Conservation (phyloP, 2,797 vertebrate species). For the Syngnathus rostellatus region DNA sequence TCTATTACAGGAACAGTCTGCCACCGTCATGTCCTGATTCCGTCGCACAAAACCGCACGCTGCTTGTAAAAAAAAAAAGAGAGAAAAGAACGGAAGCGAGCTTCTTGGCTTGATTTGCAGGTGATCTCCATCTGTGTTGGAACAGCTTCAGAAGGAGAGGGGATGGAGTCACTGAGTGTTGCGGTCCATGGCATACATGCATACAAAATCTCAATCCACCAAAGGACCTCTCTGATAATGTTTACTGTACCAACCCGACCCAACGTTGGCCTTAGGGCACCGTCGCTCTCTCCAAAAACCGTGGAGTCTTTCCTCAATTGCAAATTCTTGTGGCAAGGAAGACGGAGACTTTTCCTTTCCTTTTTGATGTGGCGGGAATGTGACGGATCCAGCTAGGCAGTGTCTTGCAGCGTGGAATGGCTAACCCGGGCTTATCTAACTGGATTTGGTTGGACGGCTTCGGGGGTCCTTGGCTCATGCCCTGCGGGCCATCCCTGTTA, state of each 20-base stretch:
- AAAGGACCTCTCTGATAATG: background rate
- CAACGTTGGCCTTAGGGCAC: conserved; percentile 13
- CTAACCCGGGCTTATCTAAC: conserved; percentile 76
- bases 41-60: background rate
- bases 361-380: conserved; percentile 74
- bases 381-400: conserved; percentile 71
- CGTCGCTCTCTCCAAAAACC: conserved; percentile 23
- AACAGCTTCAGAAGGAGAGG: conserved; percentile 26
- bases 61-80: background rate
- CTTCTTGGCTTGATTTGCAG: conserved; percentile 22
- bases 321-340: conserved; percentile 53
- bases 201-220: background rate
- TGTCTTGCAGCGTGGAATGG: conserved; percentile 72
- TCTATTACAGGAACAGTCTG: conserved; percentile 18
- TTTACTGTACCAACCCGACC: background rate
- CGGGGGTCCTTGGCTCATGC: conserved; percentile 60
- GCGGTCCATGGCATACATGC: too few relatives aligned
- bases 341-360: conserved; percentile 20
- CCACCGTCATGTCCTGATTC: conserved; percentile 11
- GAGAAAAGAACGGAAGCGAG: background rate
- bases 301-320: conserved; percentile 35
- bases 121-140: conserved; percentile 28
- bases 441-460: conserved; percentile 69
- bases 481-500: conserved; percentile 64
- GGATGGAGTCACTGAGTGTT: conserved; percentile 16